Percentiles rank a stretch among this genome's conserved stretches.
Evolutionary conservation across 1,140 invertebrate species (phyloP).

Genomic region (Drosophila punjabiensis): DNA sequence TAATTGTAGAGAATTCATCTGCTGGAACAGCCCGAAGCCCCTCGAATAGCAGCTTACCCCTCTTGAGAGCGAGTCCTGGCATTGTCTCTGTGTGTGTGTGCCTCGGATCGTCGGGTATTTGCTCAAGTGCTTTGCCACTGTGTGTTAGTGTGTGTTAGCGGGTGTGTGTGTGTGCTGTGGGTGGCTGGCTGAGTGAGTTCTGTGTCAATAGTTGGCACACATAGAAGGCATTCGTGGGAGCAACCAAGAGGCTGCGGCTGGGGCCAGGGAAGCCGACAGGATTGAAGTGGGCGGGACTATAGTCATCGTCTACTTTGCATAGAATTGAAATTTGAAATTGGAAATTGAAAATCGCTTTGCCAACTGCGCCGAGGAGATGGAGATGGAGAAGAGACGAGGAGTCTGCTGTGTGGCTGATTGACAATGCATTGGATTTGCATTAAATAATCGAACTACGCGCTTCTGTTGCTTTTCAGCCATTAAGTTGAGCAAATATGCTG

Average conservation of each 20-base stretch:
- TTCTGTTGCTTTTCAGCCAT: constrained; percentile 56
- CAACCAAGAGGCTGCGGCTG: not conserved
- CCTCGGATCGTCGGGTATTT: constrained; percentile 55
- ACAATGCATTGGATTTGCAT: constrained; percentile 77
- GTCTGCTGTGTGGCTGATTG: constrained; percentile 57
- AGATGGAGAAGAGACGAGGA: constrained; percentile 12
- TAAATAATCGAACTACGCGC: constrained; percentile 74
- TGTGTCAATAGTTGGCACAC: constrained; percentile 81
- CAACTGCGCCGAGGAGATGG: constrained; percentile 45
- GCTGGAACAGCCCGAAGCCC: constrained; percentile 18
- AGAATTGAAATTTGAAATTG: constrained; percentile 77
- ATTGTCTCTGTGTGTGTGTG: constrained; percentile 49
- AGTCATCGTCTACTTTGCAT: constrained; percentile 69
- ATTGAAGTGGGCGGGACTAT: constrained; percentile 1
- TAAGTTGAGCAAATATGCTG: constrained; percentile 64
- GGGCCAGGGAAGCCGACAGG: not conserved
- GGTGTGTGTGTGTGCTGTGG: constrained; percentile 15
- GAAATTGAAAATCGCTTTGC: constrained; percentile 76
- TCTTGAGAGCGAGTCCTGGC: constrained; percentile 31
- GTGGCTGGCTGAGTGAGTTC: constrained; percentile 43
- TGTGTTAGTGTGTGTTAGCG: constrained; percentile 1
- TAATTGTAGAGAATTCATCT: constrained; percentile 44
- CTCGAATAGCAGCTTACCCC: not conserved
- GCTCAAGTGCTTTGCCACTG: constrained; percentile 70
- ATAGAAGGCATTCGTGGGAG: constrained; percentile 45